Conservation (phyloP, 1,140 invertebrate species). For the Copidosoma floridanum region DNA sequence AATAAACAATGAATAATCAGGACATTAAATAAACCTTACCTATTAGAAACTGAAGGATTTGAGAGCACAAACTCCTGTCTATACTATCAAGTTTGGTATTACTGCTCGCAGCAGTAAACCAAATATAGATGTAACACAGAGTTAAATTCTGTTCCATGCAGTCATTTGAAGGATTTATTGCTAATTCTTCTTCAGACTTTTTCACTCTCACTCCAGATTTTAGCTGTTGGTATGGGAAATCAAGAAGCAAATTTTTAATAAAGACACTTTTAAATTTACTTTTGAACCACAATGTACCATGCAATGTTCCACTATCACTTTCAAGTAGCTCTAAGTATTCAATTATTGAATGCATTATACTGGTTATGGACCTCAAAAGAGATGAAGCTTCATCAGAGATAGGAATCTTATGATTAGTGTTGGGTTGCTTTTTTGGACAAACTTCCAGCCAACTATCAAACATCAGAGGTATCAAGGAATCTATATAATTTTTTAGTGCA, state of each 20-base stretch:
- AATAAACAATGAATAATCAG: no score
- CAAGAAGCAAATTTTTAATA: conserved; percentile 54
- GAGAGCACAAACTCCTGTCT: conserved; percentile 33
- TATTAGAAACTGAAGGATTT: conserved; percentile 35
- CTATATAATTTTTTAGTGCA: conserved; percentile 56
- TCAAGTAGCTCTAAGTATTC: conserved; percentile 55
- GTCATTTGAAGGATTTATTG: conserved; percentile 11
- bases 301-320: conserved; percentile 37
- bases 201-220: conserved; percentile 17
- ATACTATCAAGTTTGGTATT: conserved; percentile 31
- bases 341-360: conserved; percentile 60
- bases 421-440: conserved; percentile 50
- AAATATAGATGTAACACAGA: conserved; percentile 46
- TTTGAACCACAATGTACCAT: conserved; percentile 50
- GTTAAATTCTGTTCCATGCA: conserved; percentile 45
- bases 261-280: conserved; percentile 56
- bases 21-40: conserved; percentile 23
- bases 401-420: conserved; percentile 46
- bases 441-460: conserved; percentile 75
- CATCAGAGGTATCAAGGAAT: conserved; percentile 67
- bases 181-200: conserved; percentile 41
- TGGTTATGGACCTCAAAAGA: conserved; percentile 59
- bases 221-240: conserved; percentile 58
- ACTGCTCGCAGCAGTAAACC: conserved; percentile 39
- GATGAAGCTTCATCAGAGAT: conserved; percentile 59